These are phyloP conservation scores for Trematocara variabile DNA, from an alignment of 2,113 vertebrate species.

Conservation along the genomic window DNA sequence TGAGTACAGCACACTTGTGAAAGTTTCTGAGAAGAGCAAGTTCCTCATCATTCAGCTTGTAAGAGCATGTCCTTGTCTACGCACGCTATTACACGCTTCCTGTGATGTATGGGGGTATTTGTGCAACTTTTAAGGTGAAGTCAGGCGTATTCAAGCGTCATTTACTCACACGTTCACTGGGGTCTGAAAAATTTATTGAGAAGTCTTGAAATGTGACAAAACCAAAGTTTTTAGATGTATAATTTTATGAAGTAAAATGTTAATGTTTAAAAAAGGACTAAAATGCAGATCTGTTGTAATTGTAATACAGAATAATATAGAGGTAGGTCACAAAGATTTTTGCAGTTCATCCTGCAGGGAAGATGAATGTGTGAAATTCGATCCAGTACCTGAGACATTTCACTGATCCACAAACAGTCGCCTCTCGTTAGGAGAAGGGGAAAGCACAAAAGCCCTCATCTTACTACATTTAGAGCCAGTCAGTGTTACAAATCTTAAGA, in stretches of 20 bases:
- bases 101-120: neutral
- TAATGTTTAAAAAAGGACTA: neutral
- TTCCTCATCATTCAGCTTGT: neutral
- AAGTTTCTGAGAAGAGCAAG: neutral
- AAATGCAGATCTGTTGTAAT: neutral
- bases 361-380: neutral
- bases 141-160: neutral
- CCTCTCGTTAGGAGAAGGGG: accelerated
- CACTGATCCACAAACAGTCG: neutral
- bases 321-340: neutral
- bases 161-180: neutral
- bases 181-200: neutral
- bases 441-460: neutral
- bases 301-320: neutral
- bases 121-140: neutral
- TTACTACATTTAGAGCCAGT: neutral
- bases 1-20: neutral
- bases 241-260: neutral
- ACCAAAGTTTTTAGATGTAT: neutral
- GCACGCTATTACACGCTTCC: neutral
- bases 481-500: neutral
- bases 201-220: neutral
- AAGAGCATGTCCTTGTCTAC: neutral
- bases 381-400: neutral
- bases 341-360: neutral